Evolutionary conservation across 2,888 invertebrate genomes (phyloP).

Genomic region (Laothoe populi): DNA sequence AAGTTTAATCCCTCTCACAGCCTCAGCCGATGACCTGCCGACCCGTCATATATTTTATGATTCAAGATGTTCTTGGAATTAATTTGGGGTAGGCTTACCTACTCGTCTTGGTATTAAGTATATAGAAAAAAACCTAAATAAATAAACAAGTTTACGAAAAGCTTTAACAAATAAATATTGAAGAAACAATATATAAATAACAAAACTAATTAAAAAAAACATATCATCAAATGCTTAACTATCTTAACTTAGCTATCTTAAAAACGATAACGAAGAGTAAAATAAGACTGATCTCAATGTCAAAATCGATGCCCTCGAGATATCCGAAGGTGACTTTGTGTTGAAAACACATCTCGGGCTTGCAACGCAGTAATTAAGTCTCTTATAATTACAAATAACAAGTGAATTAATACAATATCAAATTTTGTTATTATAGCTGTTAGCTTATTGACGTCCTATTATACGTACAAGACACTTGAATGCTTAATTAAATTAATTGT

Average conservation of each 20-base stretch:
- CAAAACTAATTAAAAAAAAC: too few relatives aligned
- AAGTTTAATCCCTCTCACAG: too few relatives aligned
- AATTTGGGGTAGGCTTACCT: too few relatives aligned
- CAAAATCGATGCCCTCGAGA: conserved; percentile 1
- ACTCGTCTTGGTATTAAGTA: too few relatives aligned
- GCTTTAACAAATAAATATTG: too few relatives aligned
- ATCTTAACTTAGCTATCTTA: neutral
- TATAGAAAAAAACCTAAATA: too few relatives aligned
- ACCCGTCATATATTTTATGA: too few relatives aligned
- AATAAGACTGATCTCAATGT: neutral
- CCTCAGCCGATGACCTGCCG: too few relatives aligned
- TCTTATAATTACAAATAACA: conserved; percentile 31
- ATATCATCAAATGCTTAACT: neutral
- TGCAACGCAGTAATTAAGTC: conserved; percentile 2
- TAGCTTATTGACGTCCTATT: conserved; percentile 54
- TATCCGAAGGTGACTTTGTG: conserved; percentile 7
- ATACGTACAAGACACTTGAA: conserved; percentile 50
- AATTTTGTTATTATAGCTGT: conserved; percentile 50
- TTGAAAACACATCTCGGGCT: neutral
- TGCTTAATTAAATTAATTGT: conserved; percentile 50
- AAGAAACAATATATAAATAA: too few relatives aligned
- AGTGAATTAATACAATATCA: conserved; percentile 45
- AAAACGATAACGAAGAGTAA: neutral
- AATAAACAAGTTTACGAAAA: too few relatives aligned
- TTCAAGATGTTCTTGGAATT: too few relatives aligned